These are phyloP conservation scores for Carcharodon carcharias DNA, from an alignment of 2,797 vertebrate species.

Conservation along the genomic window DNA sequence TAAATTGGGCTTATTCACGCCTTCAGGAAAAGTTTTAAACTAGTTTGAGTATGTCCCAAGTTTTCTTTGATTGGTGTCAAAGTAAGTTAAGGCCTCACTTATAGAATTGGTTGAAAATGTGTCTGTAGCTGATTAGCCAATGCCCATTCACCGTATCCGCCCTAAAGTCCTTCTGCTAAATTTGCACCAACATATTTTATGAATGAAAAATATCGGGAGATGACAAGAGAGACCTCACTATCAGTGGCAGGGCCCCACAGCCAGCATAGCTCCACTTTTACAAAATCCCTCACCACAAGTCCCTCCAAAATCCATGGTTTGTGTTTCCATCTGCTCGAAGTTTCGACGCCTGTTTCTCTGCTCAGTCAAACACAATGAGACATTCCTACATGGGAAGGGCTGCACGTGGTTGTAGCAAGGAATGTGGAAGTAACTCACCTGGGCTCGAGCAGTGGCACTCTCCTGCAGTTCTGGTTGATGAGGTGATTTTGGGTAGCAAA, in stretches of 20 bases:
- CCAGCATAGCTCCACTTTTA: background rate
- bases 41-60: background rate
- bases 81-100: background rate
- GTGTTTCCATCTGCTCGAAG: background rate
- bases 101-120: background rate
- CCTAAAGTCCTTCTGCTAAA: background rate
- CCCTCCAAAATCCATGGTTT: background rate
- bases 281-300: background rate
- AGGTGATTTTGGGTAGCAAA: too few relatives aligned
- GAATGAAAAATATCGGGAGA: background rate
- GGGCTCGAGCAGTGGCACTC: too few relatives aligned
- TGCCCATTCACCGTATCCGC: background rate
- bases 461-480: too few relatives aligned
- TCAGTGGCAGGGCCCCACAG: background rate
- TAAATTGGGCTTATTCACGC: background rate
- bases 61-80: constrained; percentile 1
- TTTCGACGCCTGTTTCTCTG: background rate
- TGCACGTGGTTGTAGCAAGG: background rate
- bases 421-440: too few relatives aligned
- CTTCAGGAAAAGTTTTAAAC: background rate
- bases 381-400: background rate
- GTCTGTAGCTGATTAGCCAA: background rate
- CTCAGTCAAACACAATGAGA: background rate
- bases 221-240: background rate
- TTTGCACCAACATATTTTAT: background rate